Conservation (phyloP, 2,888 invertebrate species). For the Neocrepidodera transversa region DNA sequence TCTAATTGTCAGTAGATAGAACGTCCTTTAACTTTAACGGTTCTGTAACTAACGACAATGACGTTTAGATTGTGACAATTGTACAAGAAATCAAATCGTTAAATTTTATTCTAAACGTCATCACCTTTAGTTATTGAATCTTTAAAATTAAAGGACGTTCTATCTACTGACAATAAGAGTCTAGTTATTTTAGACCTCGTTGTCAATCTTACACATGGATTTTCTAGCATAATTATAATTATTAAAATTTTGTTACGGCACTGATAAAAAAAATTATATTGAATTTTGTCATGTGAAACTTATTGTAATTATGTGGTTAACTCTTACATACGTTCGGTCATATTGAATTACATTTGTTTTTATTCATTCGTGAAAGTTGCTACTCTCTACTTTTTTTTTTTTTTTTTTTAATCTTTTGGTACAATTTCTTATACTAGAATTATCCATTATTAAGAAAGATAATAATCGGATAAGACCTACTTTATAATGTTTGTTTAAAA, state of each 20-base stretch:
- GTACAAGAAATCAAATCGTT: too few relatives aligned
- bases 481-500: not conserved
- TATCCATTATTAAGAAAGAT: not conserved
- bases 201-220: conserved; percentile 48
- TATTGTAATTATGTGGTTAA: not conserved
- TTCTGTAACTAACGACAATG: too few relatives aligned
- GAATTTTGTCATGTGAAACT: conserved; percentile 1
- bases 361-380: not conserved
- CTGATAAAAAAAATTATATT: too few relatives aligned
- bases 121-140: too few relatives aligned
- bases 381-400: not conserved
- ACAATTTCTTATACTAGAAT: not conserved
- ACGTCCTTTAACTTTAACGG: too few relatives aligned
- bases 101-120: too few relatives aligned
- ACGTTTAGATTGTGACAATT: too few relatives aligned
- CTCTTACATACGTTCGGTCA: not conserved
- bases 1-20: conserved; percentile 27
- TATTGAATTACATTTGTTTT: not conserved
- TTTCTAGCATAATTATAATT: too few relatives aligned
- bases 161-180: too few relatives aligned
- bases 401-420: too few relatives aligned
- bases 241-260: too few relatives aligned
- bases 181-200: conserved; percentile 46
- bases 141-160: too few relatives aligned
- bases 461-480: not conserved